Evolutionary conservation across 2,113 vertebrate species (phyloP).

Genomic region (Probosciger aterrimus): DNA sequence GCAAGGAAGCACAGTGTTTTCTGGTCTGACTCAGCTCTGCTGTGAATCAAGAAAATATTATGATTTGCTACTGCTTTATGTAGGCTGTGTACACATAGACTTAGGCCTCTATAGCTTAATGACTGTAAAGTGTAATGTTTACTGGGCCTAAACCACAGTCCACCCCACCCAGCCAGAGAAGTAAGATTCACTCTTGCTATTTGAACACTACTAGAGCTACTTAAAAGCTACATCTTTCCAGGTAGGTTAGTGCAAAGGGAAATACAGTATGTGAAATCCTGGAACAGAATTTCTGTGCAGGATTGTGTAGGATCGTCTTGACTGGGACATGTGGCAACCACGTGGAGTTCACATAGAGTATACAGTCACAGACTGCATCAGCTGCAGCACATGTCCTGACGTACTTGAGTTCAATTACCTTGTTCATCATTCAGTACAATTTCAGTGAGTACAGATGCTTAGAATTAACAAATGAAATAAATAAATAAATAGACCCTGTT

Average conservation of each 20-base stretch:
- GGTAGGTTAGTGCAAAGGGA: not conserved
- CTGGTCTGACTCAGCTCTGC: not conserved
- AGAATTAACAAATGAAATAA: not conserved
- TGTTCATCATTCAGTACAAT: not conserved
- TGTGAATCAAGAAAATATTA: not conserved
- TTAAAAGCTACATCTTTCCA: not conserved
- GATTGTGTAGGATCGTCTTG: not conserved
- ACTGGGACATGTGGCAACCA: not conserved
- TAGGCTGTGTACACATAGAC: not conserved
- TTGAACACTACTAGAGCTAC: not conserved
- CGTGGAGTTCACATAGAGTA: not conserved
- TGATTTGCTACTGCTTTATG: not conserved
- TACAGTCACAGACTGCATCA: rapidly evolving
- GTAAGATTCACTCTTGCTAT: not conserved
- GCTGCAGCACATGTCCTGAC: not conserved
- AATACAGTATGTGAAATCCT: not conserved
- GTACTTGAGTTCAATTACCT: not conserved
- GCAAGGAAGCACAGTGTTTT: not conserved
- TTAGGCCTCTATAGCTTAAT: not conserved
- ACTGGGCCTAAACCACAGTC: not conserved
- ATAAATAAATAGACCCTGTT: not conserved
- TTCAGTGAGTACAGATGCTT: not conserved
- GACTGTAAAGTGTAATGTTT: not conserved
- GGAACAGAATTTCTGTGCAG: not conserved
- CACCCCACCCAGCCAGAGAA: not conserved